Evolutionary conservation across 1,140 invertebrate species (phyloP), one percentile per base, ranked within the genome.

Genomic region (Aphelinus atriplicis): DNA sequence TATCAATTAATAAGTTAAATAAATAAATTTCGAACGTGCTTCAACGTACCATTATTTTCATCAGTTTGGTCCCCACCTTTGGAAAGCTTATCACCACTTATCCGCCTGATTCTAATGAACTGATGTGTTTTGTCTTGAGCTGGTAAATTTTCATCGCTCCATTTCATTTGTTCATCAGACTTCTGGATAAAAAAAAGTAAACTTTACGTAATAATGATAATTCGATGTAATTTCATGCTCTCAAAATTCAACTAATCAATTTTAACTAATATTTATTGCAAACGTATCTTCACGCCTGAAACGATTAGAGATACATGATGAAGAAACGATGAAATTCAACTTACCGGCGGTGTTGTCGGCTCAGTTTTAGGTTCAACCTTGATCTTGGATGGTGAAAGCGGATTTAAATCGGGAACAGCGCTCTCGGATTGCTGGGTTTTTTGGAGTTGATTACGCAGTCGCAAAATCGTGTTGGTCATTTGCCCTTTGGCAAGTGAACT

Each of bases 381-480:
- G 5, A 57, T 62, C 7, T 67, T 6, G 7, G 42, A 3, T 46
- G 70, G 50, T 5, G 73, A 26, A 26, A 26, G 26, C 26, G 26
- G 26, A 26, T 26, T 26, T 26, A 26, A 26, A 26, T 26, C 26
- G 26, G 26, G 26, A 26, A 26, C 26, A 26, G 26, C 26, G 26
- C 26, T 51, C 3, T 84, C 80, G 1, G 79, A 47, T 5, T 80
- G 75, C 55, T 86, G 85, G n/a, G 76, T 77, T 10, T 78, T 81
- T 9, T 77, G 75, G 0, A 88, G 71, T 10, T 87, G 84, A 6
- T 86, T 86, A 1, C 85, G 86, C 0, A 88, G 76, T 58, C 86
- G 81, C 58, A 87, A 85, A 51, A 87, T 87, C 2, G 85, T 88
- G 0, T 83, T 87, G 70, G 85, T 76, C 84, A 88, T 87, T 0